Evolutionary conservation across 2,797 vertebrate genomes (phyloP).

Genomic region (Sebastes alutus): DNA sequence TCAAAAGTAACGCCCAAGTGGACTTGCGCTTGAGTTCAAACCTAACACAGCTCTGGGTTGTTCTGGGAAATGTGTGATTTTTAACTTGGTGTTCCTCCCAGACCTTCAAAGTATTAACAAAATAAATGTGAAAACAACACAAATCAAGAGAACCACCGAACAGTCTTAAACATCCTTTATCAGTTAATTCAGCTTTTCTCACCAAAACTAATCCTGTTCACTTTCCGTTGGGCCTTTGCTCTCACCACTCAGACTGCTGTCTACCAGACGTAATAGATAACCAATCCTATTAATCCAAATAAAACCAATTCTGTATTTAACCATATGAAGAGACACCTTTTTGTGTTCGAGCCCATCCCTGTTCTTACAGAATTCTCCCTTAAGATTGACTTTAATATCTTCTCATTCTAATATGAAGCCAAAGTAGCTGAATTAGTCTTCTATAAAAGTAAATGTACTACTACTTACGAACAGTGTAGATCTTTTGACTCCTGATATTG

Average conservation of each 20-base stretch:
- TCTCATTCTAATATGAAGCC: not conserved
- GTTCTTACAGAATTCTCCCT: not conserved
- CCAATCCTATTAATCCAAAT: not conserved
- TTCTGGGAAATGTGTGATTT: not conserved
- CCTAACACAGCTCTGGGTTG: not conserved
- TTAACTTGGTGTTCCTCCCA: not conserved
- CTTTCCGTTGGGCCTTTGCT: no score
- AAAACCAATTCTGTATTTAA: not conserved
- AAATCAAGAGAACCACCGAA: not conserved
- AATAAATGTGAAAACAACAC: not conserved
- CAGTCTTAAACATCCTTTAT: not conserved
- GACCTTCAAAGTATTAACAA: not conserved
- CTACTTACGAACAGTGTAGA: slow-evolving; percentile 21
- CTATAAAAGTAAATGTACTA: not conserved
- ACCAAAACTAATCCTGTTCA: not conserved
- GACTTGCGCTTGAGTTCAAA: not conserved
- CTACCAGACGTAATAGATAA: not conserved
- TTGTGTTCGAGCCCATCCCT: not conserved
- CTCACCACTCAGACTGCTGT: not conserved
- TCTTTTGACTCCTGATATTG: slow-evolving; percentile 3
- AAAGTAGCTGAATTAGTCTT: not conserved
- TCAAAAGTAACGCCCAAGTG: not conserved
- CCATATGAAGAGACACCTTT: not conserved
- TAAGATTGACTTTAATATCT: not conserved
- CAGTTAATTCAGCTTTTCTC: not conserved